Evolutionary conservation across 2,797 vertebrate species (phyloP), one percentile per base, ranked within the genome.

Genomic region (Brachyalestes nurse): DNA sequence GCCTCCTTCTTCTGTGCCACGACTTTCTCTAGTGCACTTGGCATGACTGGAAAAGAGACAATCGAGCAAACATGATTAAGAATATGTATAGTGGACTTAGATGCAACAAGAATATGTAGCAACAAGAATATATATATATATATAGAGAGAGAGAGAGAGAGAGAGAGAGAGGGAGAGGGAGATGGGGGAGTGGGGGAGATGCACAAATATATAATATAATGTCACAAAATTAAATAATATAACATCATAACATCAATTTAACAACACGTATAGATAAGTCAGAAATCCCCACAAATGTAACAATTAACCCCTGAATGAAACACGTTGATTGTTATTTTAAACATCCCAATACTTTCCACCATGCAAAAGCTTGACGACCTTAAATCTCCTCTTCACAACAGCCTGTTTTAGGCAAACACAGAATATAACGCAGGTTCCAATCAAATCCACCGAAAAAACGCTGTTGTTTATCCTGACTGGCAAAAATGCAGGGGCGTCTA

Each of bases 1-100:
- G 91, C 88, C 86, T 93, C 89, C 85, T 95, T 95, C 88, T 94
- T 95, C 92, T 95, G 88, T 21, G 94, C 95, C 79, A 95, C 90
- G 0, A 82, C 85, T 67, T 84, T 87, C 82, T 95, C 91, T 86
- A 94, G 19, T 0, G 89, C 83, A 76, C 77, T 89, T 19, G 83
- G 73, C 94, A 95, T 95, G 85, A 64, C 90, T 94, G 47, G 40
- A 77, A 83, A 66, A 79, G 23, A 53, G 28, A 82, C 38, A 65
- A 64, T 6, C 34, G 78, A 61, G 67, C 25, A 82, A 66, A 57
- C 14, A 13, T 25, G 4, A 55, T 72, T 57, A 77, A 7, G 1
- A 60, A 25, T 66, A 76, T 47, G 21, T 10, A 73, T 49, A 17
- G 16, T 12, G 60, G 34, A 61, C n/a, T 45, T 19, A 34, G 6